Evolutionary conservation across 2,113 vertebrate genomes (phyloP).

Genomic region (Cettia cetti): DNA sequence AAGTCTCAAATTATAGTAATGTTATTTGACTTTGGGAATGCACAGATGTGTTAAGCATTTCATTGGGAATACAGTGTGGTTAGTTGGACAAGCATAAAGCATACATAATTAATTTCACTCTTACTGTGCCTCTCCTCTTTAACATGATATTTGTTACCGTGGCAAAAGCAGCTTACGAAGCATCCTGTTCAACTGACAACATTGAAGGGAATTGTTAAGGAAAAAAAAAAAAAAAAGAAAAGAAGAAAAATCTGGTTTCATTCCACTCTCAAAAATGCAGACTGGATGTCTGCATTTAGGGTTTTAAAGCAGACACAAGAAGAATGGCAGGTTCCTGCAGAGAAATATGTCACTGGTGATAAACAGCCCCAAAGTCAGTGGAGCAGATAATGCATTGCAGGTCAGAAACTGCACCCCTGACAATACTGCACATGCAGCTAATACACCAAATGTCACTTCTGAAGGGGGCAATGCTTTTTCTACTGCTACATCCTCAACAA

Average conservation of each 20-base stretch:
- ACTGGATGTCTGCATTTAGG: constrained; percentile 16
- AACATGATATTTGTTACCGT: neutral
- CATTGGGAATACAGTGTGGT: constrained; percentile 38
- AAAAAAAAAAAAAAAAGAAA: neutral
- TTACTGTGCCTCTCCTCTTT: constrained; percentile 34
- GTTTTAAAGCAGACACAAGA: constrained; percentile 32
- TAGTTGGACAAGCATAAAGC: constrained; percentile 55
- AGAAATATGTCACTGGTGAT: constrained; percentile 59
- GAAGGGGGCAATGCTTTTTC: constrained; percentile 43
- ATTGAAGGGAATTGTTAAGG: neutral
- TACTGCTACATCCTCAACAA: constrained; percentile 50
- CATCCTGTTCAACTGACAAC: neutral
- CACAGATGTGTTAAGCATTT: constrained; percentile 45
- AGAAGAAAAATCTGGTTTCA: neutral
- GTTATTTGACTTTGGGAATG: constrained; percentile 21
- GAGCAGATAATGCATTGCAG: constrained; percentile 67
- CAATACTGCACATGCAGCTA: constrained; percentile 44
- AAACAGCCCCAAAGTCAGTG: constrained; percentile 54
- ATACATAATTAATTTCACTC: constrained; percentile 62
- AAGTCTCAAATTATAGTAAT: neutral
- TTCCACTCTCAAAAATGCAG: constrained; percentile 29
- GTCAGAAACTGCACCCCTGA: constrained; percentile 63
- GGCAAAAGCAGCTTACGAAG: constrained; percentile 24
- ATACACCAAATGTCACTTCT: constrained; percentile 58
- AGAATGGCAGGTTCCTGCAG: constrained; percentile 54